These are phyloP conservation scores for Cyclopterus lumpus DNA, from an alignment of 2,797 vertebrate species.

Conservation along the genomic window DNA sequence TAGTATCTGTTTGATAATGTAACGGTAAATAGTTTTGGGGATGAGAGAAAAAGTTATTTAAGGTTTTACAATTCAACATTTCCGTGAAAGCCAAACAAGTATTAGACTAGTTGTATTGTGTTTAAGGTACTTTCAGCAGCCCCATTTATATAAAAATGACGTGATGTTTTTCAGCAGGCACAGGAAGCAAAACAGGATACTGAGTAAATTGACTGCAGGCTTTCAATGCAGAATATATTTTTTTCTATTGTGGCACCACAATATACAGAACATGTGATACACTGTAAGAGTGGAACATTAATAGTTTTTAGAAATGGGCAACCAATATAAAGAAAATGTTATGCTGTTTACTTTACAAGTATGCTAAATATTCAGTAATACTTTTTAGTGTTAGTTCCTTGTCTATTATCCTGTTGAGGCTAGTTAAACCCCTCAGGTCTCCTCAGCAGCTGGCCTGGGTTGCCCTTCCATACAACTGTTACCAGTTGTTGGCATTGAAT, in stretches of 20 bases:
- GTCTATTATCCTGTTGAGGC: slow-evolving; percentile 35
- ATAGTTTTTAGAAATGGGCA: background rate
- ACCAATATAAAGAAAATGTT: background rate
- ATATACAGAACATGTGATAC: background rate
- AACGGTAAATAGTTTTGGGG: background rate
- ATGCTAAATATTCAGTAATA: slow-evolving; percentile 17
- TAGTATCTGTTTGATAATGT: background rate
- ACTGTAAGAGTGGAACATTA: background rate
- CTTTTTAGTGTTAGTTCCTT: background rate
- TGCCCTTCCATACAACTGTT: slow-evolving; percentile 49
- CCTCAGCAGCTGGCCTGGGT: slow-evolving; percentile 70
- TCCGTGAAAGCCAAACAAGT: slow-evolving; percentile 24
- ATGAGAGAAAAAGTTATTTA: background rate
- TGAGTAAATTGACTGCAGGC: slow-evolving; percentile 61
- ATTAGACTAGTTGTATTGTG: slow-evolving; percentile 38
- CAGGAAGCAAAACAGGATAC: slow-evolving; percentile 86
- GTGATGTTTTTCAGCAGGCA: slow-evolving; percentile 71
- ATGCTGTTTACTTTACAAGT: background rate
- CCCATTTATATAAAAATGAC: slow-evolving; percentile 63
- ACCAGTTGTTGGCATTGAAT: slow-evolving; percentile 79
- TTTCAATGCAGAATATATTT: slow-evolving; percentile 51
- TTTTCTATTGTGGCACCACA: slow-evolving; percentile 41
- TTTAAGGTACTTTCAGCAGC: slow-evolving; percentile 40
- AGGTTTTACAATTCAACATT: background rate
- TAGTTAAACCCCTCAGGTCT: slow-evolving; percentile 35